These are phyloP conservation scores for Pemphigus obesinymphae DNA, from an alignment of 1,140 invertebrate genomes.

Conservation along the genomic window DNA sequence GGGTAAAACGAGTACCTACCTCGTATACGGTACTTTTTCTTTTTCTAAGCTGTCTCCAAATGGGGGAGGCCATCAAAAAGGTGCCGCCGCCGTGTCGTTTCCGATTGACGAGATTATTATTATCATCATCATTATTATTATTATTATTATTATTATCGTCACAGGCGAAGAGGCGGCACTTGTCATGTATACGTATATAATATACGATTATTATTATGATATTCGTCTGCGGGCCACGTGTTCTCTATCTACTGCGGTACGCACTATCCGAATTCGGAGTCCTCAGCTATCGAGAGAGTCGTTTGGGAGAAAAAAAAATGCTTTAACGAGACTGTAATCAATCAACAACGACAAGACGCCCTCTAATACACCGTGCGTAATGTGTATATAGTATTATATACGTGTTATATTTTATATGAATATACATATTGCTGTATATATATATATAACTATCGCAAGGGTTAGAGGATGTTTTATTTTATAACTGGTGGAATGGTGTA, in stretches of 20 bases:
- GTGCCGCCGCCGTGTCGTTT: constrained; percentile 22
- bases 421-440: neutral
- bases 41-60: neutral
- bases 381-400: neutral
- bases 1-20: neutral
- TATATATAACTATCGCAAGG: neutral
- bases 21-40: neutral
- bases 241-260: neutral
- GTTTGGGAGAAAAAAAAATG: neutral
- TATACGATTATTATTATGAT: constrained; percentile 16
- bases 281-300: neutral
- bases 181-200: neutral
- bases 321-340: constrained; percentile 36
- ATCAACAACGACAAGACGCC: constrained; percentile 27
- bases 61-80: neutral
- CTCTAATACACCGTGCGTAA: neutral
- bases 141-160: constrained; percentile 29
- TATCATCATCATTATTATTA: neutral
- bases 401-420: neutral
- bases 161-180: constrained; percentile 20
- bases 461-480: neutral
- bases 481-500: neutral
- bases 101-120: constrained; percentile 23
- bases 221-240: constrained; percentile 34
- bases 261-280: neutral